Percentiles rank a stretch among this genome's conserved stretches.
These are phyloP conservation scores for Pantala flavescens DNA, from an alignment of 1,140 invertebrate genomes.

Conservation along the genomic window DNA sequence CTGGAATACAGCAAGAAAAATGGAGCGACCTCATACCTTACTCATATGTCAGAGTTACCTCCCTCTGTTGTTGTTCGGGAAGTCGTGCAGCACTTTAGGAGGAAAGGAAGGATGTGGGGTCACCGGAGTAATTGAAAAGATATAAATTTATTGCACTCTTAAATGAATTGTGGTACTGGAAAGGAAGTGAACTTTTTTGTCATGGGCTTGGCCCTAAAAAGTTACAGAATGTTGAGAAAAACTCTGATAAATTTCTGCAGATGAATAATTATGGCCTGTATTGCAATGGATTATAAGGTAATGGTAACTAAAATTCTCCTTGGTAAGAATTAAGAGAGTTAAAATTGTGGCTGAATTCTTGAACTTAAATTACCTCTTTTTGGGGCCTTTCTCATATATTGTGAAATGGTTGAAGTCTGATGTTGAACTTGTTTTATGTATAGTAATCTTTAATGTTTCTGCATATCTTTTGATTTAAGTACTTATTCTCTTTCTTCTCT, in stretches of 20 bases:
- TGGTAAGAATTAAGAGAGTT: no score
- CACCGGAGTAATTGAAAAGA: not conserved
- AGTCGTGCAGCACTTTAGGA: conserved; percentile 13
- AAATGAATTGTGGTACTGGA: not conserved
- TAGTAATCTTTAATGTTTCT: not conserved
- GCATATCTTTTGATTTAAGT: not conserved
- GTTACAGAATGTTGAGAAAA: not conserved
- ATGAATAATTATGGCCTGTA: no score
- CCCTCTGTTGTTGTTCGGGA: not conserved
- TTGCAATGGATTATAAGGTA: no score
- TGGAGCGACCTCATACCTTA: not conserved
- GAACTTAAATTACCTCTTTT: not conserved
- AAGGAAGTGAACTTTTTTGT: not conserved
- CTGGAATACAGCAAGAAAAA: conserved; percentile 12
- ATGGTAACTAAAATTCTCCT: no score
- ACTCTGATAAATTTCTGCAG: not conserved
- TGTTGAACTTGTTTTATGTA: not conserved
- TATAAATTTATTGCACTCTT: no score
- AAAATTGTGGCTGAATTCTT: not conserved
- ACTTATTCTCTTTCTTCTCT: not conserved
- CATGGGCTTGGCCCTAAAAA: not conserved
- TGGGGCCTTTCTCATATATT: not conserved
- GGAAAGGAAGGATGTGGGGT: not conserved
- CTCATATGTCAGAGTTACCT: conserved; percentile 13
- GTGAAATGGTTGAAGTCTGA: not conserved